phyloP scores from a whole-genome alignment of 2,797 vertebrate genomes.

The Phoxinus dragarum region DNA sequence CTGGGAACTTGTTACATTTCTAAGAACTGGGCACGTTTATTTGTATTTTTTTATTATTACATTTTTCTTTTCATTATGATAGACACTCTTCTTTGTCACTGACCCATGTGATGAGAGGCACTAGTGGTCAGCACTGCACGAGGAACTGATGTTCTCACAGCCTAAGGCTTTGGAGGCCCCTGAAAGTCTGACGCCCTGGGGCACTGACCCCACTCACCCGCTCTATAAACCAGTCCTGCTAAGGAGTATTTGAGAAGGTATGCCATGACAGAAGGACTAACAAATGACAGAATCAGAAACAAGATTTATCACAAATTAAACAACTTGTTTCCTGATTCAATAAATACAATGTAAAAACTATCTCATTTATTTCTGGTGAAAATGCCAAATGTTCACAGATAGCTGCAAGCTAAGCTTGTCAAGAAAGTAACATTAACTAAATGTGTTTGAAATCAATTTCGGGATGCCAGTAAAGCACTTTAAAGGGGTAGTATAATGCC shows the following conservation, averaged over 20 bases:
- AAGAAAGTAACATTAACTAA: not conserved
- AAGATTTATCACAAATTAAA: not conserved
- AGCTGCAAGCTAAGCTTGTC: constrained; percentile 11
- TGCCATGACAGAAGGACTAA: not conserved
- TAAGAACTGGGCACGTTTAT: not conserved
- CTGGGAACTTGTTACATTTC: not conserved
- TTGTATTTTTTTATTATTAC: not conserved
- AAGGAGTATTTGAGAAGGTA: not conserved
- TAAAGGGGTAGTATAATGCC: too few species aligned
- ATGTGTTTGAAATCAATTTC: constrained; percentile 2
- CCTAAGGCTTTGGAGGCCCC: not conserved
- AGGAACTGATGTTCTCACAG: not conserved
- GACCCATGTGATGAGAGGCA: not conserved
- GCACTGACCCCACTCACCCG: not conserved
- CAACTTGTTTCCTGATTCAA: not conserved
- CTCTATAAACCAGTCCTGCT: not conserved
- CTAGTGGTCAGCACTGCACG: not conserved
- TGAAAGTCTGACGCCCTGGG: not conserved
- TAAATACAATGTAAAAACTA: not conserved
- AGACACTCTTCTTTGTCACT: not conserved
- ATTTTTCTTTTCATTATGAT: not conserved
- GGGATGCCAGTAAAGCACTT: not conserved
- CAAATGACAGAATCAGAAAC: not conserved
- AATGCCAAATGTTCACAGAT: not conserved
- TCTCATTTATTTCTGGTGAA: not conserved